Evolutionary conservation across 35 echinoderm and acorn worm species (phyloP), one percentile per base, ranked within the genome.

Genomic region (Heliocidaris tuberculata): DNA sequence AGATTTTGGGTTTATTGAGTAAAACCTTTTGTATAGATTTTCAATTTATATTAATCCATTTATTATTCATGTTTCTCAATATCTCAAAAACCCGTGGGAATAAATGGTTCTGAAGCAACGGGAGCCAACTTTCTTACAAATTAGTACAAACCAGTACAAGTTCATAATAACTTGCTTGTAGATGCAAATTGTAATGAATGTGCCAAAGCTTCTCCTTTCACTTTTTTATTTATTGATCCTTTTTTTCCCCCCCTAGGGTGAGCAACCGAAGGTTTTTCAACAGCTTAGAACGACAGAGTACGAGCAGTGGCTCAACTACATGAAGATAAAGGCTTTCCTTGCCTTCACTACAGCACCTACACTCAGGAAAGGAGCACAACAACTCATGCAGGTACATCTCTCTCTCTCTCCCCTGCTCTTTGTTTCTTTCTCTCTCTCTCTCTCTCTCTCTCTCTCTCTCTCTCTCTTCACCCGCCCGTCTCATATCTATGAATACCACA

Each of bases 281-380:
- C 70, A 94, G 86, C 86, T 98, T 17, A 65, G 48, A 48, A 93
- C 94, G 12, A 93, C 96, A 24, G 60, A 93, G 27, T 71, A 97
- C 9, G 94, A 90, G 60, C 93, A 94, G 31, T 98, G 97, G 97
- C 86, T 98, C 13, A 94, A 95, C 6, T 94, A 86, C 10, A 94
- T 96, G 92, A 98, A 97, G 90, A 97, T 98, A 19, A 98, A 98
- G 49, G 97, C 95, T 52, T 98, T 98, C 85, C 96, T 95, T 27
- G 95, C 95, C 29, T 86, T 88, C 56, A 94, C 94, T 31, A 95
- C 91, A 85, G 95, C 96, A n/a, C 95, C 93, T 24, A 94, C 94
- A 19, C 86, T 98, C 85, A 96, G 96, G 32, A n/a, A 48, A 71
- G 97, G 97, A 31, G 97, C 94, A 21, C 96, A 98, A 42, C 91